Base-by-base conservation (phyloP, 2,113 vertebrate genomes). In the Chionomys nivalis region DNA sequence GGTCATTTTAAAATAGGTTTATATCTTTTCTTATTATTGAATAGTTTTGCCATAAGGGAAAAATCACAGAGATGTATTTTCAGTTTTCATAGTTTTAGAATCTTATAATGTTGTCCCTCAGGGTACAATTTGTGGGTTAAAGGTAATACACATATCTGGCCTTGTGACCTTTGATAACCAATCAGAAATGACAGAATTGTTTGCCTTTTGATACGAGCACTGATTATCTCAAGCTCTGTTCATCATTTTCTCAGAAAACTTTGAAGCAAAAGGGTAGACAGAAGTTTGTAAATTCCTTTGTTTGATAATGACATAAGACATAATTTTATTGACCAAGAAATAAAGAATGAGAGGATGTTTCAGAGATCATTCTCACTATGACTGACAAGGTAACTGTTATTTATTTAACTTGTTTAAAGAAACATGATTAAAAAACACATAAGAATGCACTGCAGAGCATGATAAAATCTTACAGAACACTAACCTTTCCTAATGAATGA, bases 381-480 rank as follows among this genome's bases (percentile, higher is more conserved):
- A 26, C 21, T 23, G 91, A 86, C 5, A 77, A 87, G 33, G 61
- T 11, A 47, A 21, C 72, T 87, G 87, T 72, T 44, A 1, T 77
- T 97, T 96, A 63, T 55, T 92, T 58, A 83, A 85, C 44, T 82
- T 94, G 63, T 93, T 97, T 85, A 88, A 96, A 87, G 73, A 9
- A 91, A 58, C 23, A 42, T 91, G 44, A 73, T 95, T 93, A 82
- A 94, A 93, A 70, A 16, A 3, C 7, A 49, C 94, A 92, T 72
- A 85, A 63, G 31, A 97, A 70, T 89, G 68, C 75, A 95, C 47
- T 72, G 87, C 14, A 90, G 52, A 93, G 47, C 42, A 76, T 52
- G 95, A 95, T 92, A 92, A 98, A 97, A 96, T 78, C 26, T 70
- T 88, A 94, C 90, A 95, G 81, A 93, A 93, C 58, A 61, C 28